Conservation (phyloP, 2,797 vertebrate genomes). For the Enteromius anoplus region DNA sequence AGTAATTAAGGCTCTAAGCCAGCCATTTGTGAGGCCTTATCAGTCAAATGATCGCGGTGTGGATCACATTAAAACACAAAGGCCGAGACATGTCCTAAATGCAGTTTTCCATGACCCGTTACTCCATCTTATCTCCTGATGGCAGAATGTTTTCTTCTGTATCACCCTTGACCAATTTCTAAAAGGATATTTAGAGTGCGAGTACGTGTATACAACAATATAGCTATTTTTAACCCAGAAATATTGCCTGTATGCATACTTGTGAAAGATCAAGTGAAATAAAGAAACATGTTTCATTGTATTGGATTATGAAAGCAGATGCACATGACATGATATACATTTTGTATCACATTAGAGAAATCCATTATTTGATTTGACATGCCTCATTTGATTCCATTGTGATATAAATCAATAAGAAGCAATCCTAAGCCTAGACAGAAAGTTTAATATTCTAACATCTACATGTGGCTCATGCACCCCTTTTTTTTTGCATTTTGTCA, state of each 20-base stretch:
- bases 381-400: neutral
- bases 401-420: neutral
- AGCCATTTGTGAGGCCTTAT: constrained; percentile 66
- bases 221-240: neutral
- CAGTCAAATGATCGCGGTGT: constrained; percentile 59
- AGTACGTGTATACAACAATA: neutral
- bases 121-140: constrained; percentile 16
- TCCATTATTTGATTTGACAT: neutral
- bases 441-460: neutral
- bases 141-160: neutral
- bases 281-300: neutral
- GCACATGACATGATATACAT: neutral
- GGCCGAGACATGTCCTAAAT: constrained; percentile 24
- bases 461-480: neutral
- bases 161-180: neutral
- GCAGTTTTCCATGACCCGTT: constrained; percentile 1
- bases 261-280: neutral
- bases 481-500: neutral
- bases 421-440: neutral
- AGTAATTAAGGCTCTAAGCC: constrained; percentile 68
- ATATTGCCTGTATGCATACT: neutral
- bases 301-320: neutral
- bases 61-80: constrained; percentile 65
- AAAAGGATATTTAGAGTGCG: neutral
- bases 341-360: neutral